Evolutionary conservation across 2,888 invertebrate genomes (phyloP).

Genomic region (Melanotus villosus): DNA sequence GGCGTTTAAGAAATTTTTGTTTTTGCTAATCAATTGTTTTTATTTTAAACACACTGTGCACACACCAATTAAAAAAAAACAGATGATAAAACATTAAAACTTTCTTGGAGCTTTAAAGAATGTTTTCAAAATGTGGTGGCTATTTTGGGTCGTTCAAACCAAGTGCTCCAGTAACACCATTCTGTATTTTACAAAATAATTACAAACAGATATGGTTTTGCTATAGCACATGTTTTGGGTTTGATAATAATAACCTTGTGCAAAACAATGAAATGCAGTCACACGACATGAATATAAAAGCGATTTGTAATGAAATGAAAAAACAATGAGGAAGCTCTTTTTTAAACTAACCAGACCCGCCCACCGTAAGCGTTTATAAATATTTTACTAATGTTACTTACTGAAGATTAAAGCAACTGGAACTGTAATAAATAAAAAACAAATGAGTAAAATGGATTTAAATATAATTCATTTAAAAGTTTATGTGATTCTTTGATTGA

Average conservation of each 20-base stretch:
- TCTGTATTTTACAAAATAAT: background rate
- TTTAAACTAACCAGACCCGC: background rate
- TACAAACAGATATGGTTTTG: background rate
- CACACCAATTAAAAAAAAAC: no score
- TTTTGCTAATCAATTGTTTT: no score
- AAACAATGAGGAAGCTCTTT: conserved; percentile 1
- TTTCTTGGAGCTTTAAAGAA: no score
- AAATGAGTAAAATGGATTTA: background rate
- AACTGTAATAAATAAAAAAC: conserved; percentile 61
- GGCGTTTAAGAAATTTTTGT: no score
- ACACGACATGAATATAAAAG: background rate
- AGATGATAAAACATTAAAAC: no score
- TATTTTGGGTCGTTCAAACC: background rate
- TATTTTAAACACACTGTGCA: no score
- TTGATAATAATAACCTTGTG: no score
- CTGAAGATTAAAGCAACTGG: conserved; percentile 66
- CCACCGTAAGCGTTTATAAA: conserved; percentile 12
- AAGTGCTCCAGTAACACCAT: background rate
- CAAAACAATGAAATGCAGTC: no score
- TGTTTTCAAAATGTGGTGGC: no score
- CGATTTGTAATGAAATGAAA: no score
- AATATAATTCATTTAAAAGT: background rate
- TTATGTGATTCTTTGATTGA: background rate
- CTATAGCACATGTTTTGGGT: background rate
- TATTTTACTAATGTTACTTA: conserved; percentile 57